phyloP scores from a whole-genome alignment of 2,113 vertebrate genomes.

The Xyliphius kryptos region DNA sequence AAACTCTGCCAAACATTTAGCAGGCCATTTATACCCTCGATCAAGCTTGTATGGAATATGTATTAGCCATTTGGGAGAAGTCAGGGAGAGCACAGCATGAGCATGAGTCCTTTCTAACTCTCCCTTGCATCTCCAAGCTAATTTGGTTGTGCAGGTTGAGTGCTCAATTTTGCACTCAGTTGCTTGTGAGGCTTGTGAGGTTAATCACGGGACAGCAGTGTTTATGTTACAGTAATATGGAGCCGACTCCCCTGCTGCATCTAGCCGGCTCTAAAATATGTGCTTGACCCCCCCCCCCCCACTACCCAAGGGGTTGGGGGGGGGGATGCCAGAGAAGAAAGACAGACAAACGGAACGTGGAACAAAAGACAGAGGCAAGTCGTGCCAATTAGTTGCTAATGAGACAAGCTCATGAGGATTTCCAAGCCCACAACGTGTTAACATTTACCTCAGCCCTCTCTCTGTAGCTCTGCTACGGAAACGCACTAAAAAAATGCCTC shows the following conservation, averaged over 20 bases:
- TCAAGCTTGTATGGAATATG: slow-evolving; percentile 43
- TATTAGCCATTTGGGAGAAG: slow-evolving; percentile 55
- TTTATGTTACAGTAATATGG: slow-evolving; percentile 66
- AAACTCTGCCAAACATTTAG: slow-evolving; percentile 25
- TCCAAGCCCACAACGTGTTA: slow-evolving; percentile 69
- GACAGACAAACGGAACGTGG: slow-evolving; percentile 61
- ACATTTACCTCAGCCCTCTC: slow-evolving; percentile 55
- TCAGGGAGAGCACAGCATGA: slow-evolving; percentile 36
- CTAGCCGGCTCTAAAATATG: slow-evolving; percentile 59
- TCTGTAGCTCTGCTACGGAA: slow-evolving; percentile 36
- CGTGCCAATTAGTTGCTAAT: slow-evolving; percentile 79
- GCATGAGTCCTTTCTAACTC: slow-evolving; percentile 8
- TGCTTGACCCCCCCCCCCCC: slow-evolving; percentile 38
- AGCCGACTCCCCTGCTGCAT: slow-evolving; percentile 57
- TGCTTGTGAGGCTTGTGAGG: slow-evolving; percentile 53
- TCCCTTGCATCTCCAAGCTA: slow-evolving; percentile 43
- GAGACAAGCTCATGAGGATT: slow-evolving; percentile 73
- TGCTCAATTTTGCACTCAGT: slow-evolving; percentile 63
- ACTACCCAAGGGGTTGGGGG: slow-evolving; percentile 18
- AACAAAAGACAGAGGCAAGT: slow-evolving; percentile 68
- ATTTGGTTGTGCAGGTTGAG: slow-evolving; percentile 55
- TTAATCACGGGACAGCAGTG: slow-evolving; percentile 67
- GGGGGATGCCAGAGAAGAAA: slow-evolving; percentile 31
- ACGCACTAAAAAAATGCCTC: slow-evolving; percentile 38
- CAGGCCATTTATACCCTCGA: slow-evolving; percentile 48